Conservation (phyloP, 2,113 vertebrate genomes). For the Beaufortia kweichowensis region DNA sequence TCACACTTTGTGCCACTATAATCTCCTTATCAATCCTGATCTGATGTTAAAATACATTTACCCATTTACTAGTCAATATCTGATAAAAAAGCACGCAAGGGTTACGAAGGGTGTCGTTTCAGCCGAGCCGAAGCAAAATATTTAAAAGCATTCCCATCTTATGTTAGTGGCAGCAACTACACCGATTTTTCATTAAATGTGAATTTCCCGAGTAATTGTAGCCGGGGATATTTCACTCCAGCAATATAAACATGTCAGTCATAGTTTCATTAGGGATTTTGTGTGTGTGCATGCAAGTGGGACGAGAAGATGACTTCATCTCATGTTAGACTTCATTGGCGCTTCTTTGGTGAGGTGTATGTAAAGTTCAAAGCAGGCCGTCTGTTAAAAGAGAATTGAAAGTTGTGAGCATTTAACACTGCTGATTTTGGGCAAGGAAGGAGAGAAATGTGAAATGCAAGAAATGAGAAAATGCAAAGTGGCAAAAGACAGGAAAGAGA, state of each 20-base stretch:
- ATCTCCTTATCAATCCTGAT: not conserved
- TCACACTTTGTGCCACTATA: too few species aligned
- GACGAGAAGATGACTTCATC: slow-evolving; percentile 1
- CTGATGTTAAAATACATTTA: not conserved
- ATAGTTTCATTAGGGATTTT: slow-evolving; percentile 6
- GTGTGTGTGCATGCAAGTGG: not conserved
- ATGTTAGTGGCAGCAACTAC: slow-evolving; percentile 26
- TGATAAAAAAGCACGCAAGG: not conserved
- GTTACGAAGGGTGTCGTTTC: not conserved
- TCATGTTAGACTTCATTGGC: not conserved
- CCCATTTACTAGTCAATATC: not conserved
- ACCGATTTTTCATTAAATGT: slow-evolving; percentile 43
- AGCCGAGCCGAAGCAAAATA: not conserved
- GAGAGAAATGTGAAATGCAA: not conserved
- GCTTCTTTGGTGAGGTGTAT: not conserved
- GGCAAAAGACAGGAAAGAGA: slow-evolving; percentile 23
- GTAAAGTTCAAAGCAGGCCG: not conserved
- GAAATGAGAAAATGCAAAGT: slow-evolving; percentile 47
- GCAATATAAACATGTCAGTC: slow-evolving; percentile 42
- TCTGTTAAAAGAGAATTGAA: not conserved
- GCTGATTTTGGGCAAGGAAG: not conserved
- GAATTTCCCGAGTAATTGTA: slow-evolving; percentile 50
- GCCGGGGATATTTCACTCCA: slow-evolving; percentile 9
- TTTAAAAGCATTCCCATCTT: slow-evolving; percentile 11
- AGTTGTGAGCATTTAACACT: not conserved